phyloP scores from a whole-genome alignment of 2,888 invertebrate species.

The Chymomyza caudatula region DNA sequence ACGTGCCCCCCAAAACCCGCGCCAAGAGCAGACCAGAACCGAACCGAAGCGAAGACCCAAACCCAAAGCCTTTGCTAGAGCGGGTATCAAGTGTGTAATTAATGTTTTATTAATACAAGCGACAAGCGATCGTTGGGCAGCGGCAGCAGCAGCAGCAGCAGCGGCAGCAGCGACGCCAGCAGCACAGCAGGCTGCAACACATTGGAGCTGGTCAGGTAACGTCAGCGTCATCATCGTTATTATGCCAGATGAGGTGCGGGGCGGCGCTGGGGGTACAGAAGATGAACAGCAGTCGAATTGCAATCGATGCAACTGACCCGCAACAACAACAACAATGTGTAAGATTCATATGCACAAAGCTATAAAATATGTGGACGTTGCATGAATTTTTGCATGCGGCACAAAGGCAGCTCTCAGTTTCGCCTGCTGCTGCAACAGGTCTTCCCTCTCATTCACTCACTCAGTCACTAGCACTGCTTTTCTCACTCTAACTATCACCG shows the following conservation, averaged over 20 bases:
- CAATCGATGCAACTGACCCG: conserved; percentile 70
- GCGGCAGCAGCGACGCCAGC: conserved; percentile 12
- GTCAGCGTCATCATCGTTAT: conserved; percentile 18
- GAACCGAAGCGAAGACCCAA: not conserved
- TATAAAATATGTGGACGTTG: conserved; percentile 66
- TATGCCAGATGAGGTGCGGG: not conserved
- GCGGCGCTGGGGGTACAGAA: conserved; percentile 38
- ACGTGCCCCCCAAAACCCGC: conserved; percentile 46
- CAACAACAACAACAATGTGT: conserved; percentile 13
- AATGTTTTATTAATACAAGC: conserved; percentile 78
- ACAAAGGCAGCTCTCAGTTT: not conserved
- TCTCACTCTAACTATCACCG: not conserved
- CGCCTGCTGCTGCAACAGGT: not conserved
- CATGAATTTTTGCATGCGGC: conserved; percentile 19
- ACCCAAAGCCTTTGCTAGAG: conserved; percentile 9
- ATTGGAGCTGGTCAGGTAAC: conserved; percentile 46
- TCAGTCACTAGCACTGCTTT: not conserved
- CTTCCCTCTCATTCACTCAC: not conserved
- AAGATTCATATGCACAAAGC: conserved; percentile 69
- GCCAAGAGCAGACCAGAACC: not conserved
- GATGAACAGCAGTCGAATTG: conserved; percentile 77
- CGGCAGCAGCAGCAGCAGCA: conserved; percentile 12
- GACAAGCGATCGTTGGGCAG: conserved; percentile 74
- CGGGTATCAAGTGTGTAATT: conserved; percentile 74
- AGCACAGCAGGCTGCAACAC: conserved; percentile 29